Evolutionary conservation across 2,797 vertebrate species (phyloP), one percentile per base, ranked within the genome.

Genomic region (Tarsius wallacei): DNA sequence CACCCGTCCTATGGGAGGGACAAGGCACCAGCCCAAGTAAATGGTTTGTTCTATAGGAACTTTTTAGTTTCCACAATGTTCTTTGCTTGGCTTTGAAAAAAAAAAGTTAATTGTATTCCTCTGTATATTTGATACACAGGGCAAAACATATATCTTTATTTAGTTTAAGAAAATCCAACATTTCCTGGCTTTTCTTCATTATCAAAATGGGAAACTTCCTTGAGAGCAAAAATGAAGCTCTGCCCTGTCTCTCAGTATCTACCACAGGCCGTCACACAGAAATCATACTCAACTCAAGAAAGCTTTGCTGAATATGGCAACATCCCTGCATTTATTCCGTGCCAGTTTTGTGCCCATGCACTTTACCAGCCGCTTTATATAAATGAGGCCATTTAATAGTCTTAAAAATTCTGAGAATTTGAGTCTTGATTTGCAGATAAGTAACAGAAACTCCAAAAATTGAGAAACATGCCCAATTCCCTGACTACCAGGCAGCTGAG

Each of bases 71-170:
- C n/a, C 31, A 5, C 59, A 21, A 51, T 33, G 24, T 70, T 8
- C 61, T 42, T 55, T 42, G 22, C 66, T 86, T 88, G 42, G 22
- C 49, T 90, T 73, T 86, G 66, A 53, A 59, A 87, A 93, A 93
- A 36, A 57, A 33, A 63, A 33, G 1, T 63, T 53, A 63, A 26
- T 53, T 86, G 31, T 9, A 74, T 33, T 24, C 33, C 71, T 19
- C 17, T 88, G 33, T 4, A 31, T 90, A 96, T 76, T 93, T 92
- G 61, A 59, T 85, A 61, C 1, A 24, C 14, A 17, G 2, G 24
- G 3, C 1, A 86, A 55, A 93, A 51, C 9, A 47, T 95, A 66
- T 61, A 66, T 57, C 57, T 90, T 89, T 4, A 36, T 68, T 91
- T 77, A 16, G 21, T 55, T 96, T 71, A 42, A 53, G 24, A 85